Conservation (phyloP, 2,797 vertebrate species). For the Pseudochromis fuscus region DNA sequence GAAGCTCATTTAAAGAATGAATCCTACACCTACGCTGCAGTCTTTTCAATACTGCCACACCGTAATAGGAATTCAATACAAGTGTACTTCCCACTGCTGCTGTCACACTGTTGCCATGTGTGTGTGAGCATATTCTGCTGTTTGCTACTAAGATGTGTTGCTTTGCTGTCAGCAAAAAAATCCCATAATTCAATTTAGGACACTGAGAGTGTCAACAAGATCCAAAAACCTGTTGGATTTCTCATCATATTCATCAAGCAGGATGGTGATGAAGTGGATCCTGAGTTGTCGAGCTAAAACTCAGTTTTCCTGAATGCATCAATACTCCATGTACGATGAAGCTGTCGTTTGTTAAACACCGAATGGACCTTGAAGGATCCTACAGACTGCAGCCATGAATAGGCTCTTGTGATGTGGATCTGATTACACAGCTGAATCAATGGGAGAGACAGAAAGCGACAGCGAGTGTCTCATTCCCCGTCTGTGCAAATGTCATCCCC, state of each 20-base stretch:
- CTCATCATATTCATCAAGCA: not conserved
- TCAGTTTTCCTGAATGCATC: not conserved
- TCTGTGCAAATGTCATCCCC: slow-evolving; percentile 67
- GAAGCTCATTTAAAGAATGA: slow-evolving; percentile 2
- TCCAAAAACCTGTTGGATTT: slow-evolving; percentile 8
- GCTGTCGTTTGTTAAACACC: slow-evolving; percentile 46
- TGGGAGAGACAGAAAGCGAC: slow-evolving; percentile 43
- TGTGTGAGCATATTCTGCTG: slow-evolving; percentile 1
- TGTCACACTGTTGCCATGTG: not conserved
- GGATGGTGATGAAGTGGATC: not conserved
- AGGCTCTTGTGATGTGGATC: slow-evolving; percentile 30
- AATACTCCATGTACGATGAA: slow-evolving; percentile 19
- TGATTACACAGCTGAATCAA: slow-evolving; percentile 62
- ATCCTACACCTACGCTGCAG: slow-evolving; percentile 1
- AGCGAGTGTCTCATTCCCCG: slow-evolving; percentile 51
- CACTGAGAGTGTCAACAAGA: not conserved
- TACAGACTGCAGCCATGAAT: slow-evolving; percentile 10
- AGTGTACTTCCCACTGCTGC: not conserved
- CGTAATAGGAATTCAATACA: slow-evolving; percentile 25
- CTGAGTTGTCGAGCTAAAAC: not conserved
- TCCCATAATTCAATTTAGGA: not conserved
- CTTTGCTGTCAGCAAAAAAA: slow-evolving; percentile 3
- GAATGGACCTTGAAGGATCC: slow-evolving; percentile 23
- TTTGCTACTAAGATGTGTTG: not conserved
- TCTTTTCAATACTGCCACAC: not conserved